Evolutionary conservation across 2,888 invertebrate species (phyloP), one percentile per base, ranked within the genome.

Genomic region (Drosophila siamana): DNA sequence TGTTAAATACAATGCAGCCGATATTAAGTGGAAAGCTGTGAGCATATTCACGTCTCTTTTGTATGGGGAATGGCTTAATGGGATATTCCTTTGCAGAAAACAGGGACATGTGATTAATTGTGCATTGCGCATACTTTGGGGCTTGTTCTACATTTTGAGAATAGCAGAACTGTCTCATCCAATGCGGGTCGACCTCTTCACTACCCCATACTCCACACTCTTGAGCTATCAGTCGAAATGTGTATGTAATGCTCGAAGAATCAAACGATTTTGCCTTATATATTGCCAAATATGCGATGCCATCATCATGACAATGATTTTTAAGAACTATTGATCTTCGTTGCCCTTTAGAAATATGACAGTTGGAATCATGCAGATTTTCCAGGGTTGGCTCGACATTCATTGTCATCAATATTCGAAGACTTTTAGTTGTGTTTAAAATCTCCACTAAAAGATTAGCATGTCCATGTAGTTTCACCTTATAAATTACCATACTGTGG

Each of bases 1-100:
- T 19, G 19, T 19, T 19, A 3, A 19, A 19, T 19, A 19, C 3
- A 19, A 19, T 19, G 3, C 19, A 19, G 3, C 3, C 3, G 2
- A 19, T 19, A 19, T 19, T 19, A 19, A 19, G 19, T 19, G 19
- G 19, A 1, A 19, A 2, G 19, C 3, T 3, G 19, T 40, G 62
- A 1, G 11, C 4, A 7, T 11, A 30, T 11, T 1, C 11, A 7
- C n/a, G 26, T 6, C 13, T 11, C 22, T 56, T 30, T 13, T 51
- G 24, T 24, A 59, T 11, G 0, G 22, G 19, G n/a, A 26, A 36
- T n/a, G 64, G 51, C 2, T 24, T 2, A 7, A 76, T 16, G 7
- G 55, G 41, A 47, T 46, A 61, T 1, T 56, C 54, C 9, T 44
- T 73, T 4, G 55, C 40, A 1, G 62, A 38, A 57, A 69, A 66